Evolutionary conservation across 2,888 invertebrate species (phyloP), one percentile per base, ranked within the genome.

Genomic region (Ichneumoninae sp.): DNA sequence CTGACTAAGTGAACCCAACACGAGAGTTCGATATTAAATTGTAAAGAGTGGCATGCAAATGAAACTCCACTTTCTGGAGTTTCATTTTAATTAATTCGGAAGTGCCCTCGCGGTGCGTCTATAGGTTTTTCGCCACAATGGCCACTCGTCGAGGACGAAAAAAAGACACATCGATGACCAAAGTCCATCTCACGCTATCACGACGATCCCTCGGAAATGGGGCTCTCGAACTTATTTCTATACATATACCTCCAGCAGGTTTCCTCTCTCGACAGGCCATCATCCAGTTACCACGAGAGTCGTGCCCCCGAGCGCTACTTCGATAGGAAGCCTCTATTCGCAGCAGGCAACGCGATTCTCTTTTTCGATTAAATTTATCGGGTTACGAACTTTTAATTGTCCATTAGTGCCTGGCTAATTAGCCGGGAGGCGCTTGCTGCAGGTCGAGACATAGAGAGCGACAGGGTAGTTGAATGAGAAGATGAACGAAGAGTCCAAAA

Each of bases 361-460:
- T 86, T 87, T 88, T 90, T 86, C 87, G 87, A 90, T 90, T 88
- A 90, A 90, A 90, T 90, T 90, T 88, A 90, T 88, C 86, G 84
- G 81, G 82, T 87, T 84, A 87, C 83, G 81, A 90, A 90, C 87
- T 90, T 90, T 89, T 88, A 87, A 90, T 90, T 88, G 90, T 87
- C 87, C 88, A 88, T 90, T 88, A 89, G 87, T 84, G 80, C 74
- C 79, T 76, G 85, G 85, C 86, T 87, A 89, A 88, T 90, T 87
- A 87, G 84, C 80, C 83, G 50, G 78, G 47, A 80, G 81, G 80
- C 47, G 65, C 74, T 68, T 40, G 62, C 54, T 19, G 50, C 69
- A 74, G 36, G 66, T 72, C 66, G 57, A 79, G 44, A 71, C 22
- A 57, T 26, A 44, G 54, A 47, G 16, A 33, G 80, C 13, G 30